These are phyloP conservation scores for Notechis scutatus DNA, from an alignment of 2,113 vertebrate species.

Conservation along the genomic window DNA sequence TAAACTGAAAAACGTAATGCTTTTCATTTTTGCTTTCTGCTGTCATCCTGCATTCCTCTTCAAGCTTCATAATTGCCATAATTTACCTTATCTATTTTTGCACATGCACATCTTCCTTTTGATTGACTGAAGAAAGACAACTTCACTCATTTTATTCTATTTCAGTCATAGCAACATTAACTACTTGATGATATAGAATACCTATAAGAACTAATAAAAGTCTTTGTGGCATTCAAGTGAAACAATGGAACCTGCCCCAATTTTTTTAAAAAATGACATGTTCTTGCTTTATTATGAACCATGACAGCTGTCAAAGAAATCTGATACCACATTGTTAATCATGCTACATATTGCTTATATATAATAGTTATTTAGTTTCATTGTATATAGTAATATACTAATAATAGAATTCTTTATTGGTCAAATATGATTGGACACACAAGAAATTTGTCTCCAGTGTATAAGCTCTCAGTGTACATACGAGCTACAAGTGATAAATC, in stretches of 20 bases:
- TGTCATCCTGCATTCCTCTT: background rate
- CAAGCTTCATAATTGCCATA: accelerated
- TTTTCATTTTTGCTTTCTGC: background rate
- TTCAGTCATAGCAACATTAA: slow-evolving; percentile 21
- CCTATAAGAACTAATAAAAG: background rate
- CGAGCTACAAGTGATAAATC: background rate
- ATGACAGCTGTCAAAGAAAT: background rate
- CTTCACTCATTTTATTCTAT: slow-evolving; percentile 16
- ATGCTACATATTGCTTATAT: background rate
- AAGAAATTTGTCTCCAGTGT: background rate
- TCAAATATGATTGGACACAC: background rate
- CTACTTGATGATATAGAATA: background rate
- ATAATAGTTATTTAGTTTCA: background rate
- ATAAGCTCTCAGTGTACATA: background rate
- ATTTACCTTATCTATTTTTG: slow-evolving; percentile 11
- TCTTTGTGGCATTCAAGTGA: background rate
- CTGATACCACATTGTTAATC: background rate
- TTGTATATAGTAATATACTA: background rate
- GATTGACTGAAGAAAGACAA: slow-evolving; percentile 2
- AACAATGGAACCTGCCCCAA: background rate
- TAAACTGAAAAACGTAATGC: background rate
- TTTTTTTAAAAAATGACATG: background rate
- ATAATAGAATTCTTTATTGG: background rate
- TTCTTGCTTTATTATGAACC: accelerated
- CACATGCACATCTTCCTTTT: background rate